Base-by-base conservation (phyloP, 1,140 invertebrate species). In the Euura lappo region DNA sequence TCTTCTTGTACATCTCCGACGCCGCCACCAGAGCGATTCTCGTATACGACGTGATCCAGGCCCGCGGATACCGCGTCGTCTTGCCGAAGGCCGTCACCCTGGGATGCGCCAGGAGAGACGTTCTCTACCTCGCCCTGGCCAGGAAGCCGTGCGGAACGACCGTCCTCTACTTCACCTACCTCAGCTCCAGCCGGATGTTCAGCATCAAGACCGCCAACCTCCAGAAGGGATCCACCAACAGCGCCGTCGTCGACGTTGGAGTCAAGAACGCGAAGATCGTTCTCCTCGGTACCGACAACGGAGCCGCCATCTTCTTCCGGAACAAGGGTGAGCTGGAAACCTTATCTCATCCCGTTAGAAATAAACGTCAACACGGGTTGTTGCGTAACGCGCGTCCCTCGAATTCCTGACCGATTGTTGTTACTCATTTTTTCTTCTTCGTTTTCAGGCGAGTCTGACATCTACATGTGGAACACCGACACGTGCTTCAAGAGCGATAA, bases 381-480 rank as follows among this genome's bases (percentile, higher is more conserved):
- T 28, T 28, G 0, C 28, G 28, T 28, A 28, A 1, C 28, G 28
- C 28, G 28, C 28, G 28, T 28, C 28, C 13, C 6, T 13, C 66
- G 6, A 68, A 8, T 68, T 51, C 3, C 42, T 69, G 43, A 44
- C 4, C 0, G 28, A 43, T 51, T n/a, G 51, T 11, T 43, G 43
- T 47, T 6, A 28, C 28, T 28, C 28, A 66, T 69, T 65, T 65
- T 43, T 44, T 43, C 8, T 45, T 64, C 28, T 28, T 28, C 28
- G 10, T 70, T 71, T 76, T 13, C 68, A 84, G 90, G 90, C n/a
- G 85, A 91, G 72, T 88, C 89, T 2, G 90, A 91, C 72, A 87
- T 92, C 45, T 92, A 90, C 75, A 86, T 90, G 79, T 92, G 91
- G 91, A 88, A 92, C 76, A 88, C 88, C 43, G 87, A 91, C 64